Base-by-base conservation (phyloP, 2,888 invertebrate species). In the Meganola albula region DNA sequence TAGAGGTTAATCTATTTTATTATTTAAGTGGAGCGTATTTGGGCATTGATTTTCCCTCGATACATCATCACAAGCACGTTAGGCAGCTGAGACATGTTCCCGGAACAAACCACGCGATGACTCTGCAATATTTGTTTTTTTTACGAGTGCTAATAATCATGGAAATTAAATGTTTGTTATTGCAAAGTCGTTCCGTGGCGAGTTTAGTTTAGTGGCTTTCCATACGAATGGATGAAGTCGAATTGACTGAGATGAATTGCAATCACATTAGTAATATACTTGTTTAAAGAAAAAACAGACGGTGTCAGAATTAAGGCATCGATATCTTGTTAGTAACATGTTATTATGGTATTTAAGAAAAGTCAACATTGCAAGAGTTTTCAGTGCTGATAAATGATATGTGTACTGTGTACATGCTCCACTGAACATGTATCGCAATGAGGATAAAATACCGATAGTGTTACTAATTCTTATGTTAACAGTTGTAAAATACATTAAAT, bases 1-100 rank as follows among this genome's bases (percentile, higher is more conserved):
- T 73, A 73, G 74, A 72, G 62, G 68, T 69, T 69, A 64, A 63
- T 61, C 59, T 63, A 68, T 74, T 66, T 68, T 74, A 63, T 69
- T 58, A 60, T 58, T 63, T 65, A 70, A 63, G 60, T 51, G 53
- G 56, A 62, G 45, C 51, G 59, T 40, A 37, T 38, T 27, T 49
- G 33, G 52, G 52, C 49, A 37, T 51, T 47, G 40, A 40, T 31
- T 13, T 41, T 35, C 40, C 34, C 49, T 51, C 47, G 40, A 18
- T 51, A 46, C 47, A 53, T 48, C 69, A 70, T 64, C 69, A 66
- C 63, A 67, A 63, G 38, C 32, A 36, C 34, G 32, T 27, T 40
- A 37, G 62, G 63, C 64, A 64, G 65, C 66, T 63, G 58, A 48
- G 40, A 44, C 31, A 27, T 25, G 31, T 27, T 36, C 26, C 32